Evolutionary conservation across 2,113 vertebrate genomes (phyloP), one percentile per base, ranked within the genome.

Genomic region (Panthera uncia): DNA sequence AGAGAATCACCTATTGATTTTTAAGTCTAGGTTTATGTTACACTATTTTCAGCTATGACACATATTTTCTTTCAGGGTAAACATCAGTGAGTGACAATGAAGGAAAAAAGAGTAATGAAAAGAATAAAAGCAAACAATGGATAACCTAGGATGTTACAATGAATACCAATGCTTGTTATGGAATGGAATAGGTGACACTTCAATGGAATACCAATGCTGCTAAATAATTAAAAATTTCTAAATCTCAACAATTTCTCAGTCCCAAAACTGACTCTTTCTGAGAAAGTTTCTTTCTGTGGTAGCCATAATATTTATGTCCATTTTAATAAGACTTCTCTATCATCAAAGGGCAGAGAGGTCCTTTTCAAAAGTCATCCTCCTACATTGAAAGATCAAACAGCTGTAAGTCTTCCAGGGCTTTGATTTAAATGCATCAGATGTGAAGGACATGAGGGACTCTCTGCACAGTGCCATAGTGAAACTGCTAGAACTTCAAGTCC

Each of bases 251-350:
- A 14, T 31, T 52, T 76, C 57, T 85, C 27, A 79, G 16, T 71
- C 10, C 69, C 89, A 88, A 95, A 89, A 97, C 25, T 93, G 78
- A 95, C 80, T 74, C 96, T 97, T 45, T 94, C 45, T 71, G 71
- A 98, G 92, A 98, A 65, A 93, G 63, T 90, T 92, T 98, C 88
- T 97, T 97, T 97, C 94, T 87, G 6, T 86, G 93, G 33, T 95
- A 96, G 84, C 76, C 95, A 94, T 68, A 88, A 97, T 79, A 73
- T 74, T 96, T 66, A 79, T 74, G 85, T 11, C 80, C 97, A 74
- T 91, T 93, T 96, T 97, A 97, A 97, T 98, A 96, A 98, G 36
- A n/a, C 66, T 61, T 97, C 78, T 97, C 21, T 94, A 96, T 92
- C 65, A 95, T 76, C 84, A 87, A 97, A 95, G 31, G 45, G 57